These are phyloP conservation scores for Ctenosaura bakeri DNA, from an alignment of 2,797 vertebrate species.

Conservation along the genomic window DNA sequence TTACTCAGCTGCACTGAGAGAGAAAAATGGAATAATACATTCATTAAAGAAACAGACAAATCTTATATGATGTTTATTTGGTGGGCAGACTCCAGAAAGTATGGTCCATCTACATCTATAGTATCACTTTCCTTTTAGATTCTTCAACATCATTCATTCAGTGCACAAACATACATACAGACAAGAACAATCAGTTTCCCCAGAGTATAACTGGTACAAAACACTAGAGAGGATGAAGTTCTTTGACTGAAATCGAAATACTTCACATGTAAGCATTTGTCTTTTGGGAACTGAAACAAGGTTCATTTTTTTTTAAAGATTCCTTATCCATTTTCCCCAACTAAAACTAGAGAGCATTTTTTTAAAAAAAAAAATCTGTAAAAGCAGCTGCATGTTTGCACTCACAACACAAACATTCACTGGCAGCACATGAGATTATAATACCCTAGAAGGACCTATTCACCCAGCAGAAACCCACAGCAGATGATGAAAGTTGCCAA, in stretches of 20 bases:
- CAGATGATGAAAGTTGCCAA: slow-evolving; percentile 13
- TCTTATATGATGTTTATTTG: not conserved
- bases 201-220: not conserved
- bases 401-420: not conserved
- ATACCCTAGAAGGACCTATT: not conserved
- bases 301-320: not conserved
- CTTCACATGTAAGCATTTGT: not conserved
- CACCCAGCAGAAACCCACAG: not conserved
- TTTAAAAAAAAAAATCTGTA: not conserved
- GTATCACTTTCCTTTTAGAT: not conserved
- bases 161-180: not conserved
- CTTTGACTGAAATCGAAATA: slow-evolving; percentile 29
- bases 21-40: not conserved
- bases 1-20: not conserved
- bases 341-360: not conserved
- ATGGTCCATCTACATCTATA: not conserved
- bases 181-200: not conserved
- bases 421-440: not conserved
- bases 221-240: not conserved
- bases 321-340: not conserved
- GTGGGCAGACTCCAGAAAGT: not conserved
- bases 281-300: not conserved
- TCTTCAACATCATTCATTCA: not conserved
- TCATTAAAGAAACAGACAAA: not conserved
- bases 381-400: not conserved